phyloP scores from a whole-genome alignment of 2,113 vertebrate species.

The Calypte anna region DNA sequence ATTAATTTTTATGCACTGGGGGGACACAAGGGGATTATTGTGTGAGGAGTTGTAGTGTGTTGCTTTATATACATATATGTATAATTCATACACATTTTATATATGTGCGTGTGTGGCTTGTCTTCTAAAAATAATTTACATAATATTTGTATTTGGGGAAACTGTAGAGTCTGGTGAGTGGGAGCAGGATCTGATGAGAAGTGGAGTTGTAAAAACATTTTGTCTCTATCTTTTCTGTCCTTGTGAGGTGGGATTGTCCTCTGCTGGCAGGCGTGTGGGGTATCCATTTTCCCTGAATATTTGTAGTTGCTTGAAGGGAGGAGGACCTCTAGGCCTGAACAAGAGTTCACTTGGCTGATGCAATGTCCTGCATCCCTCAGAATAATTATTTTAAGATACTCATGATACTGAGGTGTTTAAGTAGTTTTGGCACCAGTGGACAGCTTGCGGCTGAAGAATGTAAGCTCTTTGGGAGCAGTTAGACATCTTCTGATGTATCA shows the following conservation, averaged over 20 bases:
- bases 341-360: neutral
- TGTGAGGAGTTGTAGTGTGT: neutral
- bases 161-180: neutral
- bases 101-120: neutral
- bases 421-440: neutral
- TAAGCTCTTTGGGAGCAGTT: neutral
- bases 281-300: neutral
- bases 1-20: neutral
- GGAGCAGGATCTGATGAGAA: neutral
- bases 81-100: neutral
- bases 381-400: neutral
- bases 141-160: neutral
- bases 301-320: neutral
- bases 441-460: neutral
- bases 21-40: neutral
- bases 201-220: neutral
- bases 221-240: neutral
- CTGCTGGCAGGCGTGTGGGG: neutral
- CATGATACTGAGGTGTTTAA: neutral
- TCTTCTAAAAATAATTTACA: neutral
- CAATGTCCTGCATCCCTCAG: neutral
- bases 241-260: neutral
- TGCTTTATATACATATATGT: neutral
- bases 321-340: neutral
- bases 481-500: neutral